Base-by-base conservation (phyloP, 1,140 invertebrate species). In the Camponotus floridanus region DNA sequence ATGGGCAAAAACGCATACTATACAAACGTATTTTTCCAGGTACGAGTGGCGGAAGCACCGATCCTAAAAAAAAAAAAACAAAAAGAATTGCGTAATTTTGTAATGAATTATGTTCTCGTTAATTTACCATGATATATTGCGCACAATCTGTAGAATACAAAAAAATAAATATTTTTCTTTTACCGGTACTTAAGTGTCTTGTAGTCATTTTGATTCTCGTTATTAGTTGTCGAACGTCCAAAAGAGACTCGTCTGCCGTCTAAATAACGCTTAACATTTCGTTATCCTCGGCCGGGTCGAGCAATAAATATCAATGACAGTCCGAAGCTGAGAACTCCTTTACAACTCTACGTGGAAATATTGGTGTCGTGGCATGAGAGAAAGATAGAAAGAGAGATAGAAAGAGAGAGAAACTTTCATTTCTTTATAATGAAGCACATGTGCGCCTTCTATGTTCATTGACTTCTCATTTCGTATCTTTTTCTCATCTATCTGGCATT, bases 1-100 rank as follows among this genome's bases (percentile, higher is more conserved):
- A 99, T 0, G 98, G 98, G 93, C 98, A 99, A 93, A 97, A 99
- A 86, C 98, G 96, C 98, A 98, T 99, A 71, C 97, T 98, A 93
- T 98, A 99, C 0, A 99, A 93, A 1, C 98, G 96, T 59, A 98
- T 91, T 92, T 97, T 97, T 6, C 97, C 98, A 86, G 95, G 94
- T 39, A 95, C 92, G 0, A 96, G 86, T 2, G 97, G 95, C 0
- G 97, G 97, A 5, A 96, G 96, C 2, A 93, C 88, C 2, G 96
- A 96, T 59, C 97, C 97, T 98, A 93, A 84, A 93, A 31, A 92
- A 86, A 87, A 85, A 3, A 87, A 93, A 84, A 93, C 21, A 92
- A 86, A 87, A 85, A 3, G 87, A 87, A 0, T 76, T 2, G 26
- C 26, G 26, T 4, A 21, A 3, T 3, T 68, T 55, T 6, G 1